Base-by-base conservation (phyloP, 2,113 vertebrate species). In the Gobio gobio region DNA sequence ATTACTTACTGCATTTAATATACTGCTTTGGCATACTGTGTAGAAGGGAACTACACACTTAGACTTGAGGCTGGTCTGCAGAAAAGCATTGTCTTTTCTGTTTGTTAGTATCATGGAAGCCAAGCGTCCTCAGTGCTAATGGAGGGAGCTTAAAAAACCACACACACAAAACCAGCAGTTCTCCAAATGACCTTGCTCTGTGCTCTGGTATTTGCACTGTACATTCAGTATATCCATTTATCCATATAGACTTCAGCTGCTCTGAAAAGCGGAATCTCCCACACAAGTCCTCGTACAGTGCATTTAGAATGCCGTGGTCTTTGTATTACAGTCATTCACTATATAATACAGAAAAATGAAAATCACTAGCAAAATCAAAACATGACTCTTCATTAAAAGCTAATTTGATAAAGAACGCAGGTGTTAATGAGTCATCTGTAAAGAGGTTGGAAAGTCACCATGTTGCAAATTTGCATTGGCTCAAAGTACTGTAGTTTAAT, bases 171-270 rank as follows among this genome's bases (percentile, higher is more conserved):
- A 13, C 10, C 64, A 24, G 12, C 81, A 73, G 80, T 29, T 82
- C 26, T 82, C 82, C 76, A 76, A 49, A 47, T n/a, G 86, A 81
- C 91, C 89, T 92, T 92, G 86, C 54, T 68, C 70, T 85, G 89
- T 90, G 90, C 89, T 92, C 89, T 70, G 68, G 58, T 85, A 86
- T 81, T 68, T 83, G 83, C 68, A 76, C 49, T 36, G 56, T 45
- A 78, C 20, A 72, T 61, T 73, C 56, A 61, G 4, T 49, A 61
- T 68, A 79, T 61, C 9, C 54, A 61, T 33, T 36, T 22, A 56
- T 56, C 18, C 54, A 56, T 22, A 56, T 22, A 22, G 2, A 24
- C 3, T 29, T 73, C 29, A 76, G 16, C 51, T 20, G 22, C 33
- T 70, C 14, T 40, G 10, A 24, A 47, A 45, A 59, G 18, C 4